A percentile compares a stretch with the other conserved stretches of the same genome.
phyloP scores from a whole-genome alignment of 2,888 invertebrate species.

The Lamellibrachia satsuma region DNA sequence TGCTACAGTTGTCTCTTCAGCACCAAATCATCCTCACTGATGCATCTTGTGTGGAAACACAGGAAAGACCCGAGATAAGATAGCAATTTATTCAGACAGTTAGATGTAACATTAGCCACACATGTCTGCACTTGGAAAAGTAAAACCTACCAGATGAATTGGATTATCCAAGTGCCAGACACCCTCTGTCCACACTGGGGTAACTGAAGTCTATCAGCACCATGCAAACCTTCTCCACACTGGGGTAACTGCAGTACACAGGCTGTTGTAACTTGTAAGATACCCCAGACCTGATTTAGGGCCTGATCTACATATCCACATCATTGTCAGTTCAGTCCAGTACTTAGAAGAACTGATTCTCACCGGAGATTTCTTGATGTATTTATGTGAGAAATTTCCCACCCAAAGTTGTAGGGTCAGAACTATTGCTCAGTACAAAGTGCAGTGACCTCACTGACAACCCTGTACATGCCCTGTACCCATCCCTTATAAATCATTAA shows the following conservation, averaged over 20 bases:
- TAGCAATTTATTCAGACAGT: neutral
- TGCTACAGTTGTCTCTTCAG: neutral
- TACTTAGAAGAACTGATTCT: neutral
- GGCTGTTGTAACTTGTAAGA: neutral
- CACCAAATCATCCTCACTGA: neutral
- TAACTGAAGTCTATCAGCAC: neutral
- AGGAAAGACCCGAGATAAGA: constrained; percentile 3
- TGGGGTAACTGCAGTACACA: neutral
- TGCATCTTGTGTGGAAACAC: neutral
- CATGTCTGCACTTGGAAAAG: neutral
- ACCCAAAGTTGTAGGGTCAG: neutral
- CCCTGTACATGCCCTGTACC: neutral
- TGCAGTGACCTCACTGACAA: neutral
- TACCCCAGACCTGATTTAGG: neutral
- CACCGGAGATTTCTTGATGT: neutral
- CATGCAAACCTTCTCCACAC: neutral
- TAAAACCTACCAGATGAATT: neutral
- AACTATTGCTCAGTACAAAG: neutral
- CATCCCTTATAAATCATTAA: neutral
- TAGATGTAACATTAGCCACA: neutral
- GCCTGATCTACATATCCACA: too few relatives aligned
- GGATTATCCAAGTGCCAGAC: neutral
- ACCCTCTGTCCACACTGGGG: neutral
- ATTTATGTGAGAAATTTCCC: neutral
- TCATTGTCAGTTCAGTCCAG: neutral